These are phyloP conservation scores for Tinamus major DNA, from an alignment of 2,797 vertebrate genomes.

Conservation along the genomic window DNA sequence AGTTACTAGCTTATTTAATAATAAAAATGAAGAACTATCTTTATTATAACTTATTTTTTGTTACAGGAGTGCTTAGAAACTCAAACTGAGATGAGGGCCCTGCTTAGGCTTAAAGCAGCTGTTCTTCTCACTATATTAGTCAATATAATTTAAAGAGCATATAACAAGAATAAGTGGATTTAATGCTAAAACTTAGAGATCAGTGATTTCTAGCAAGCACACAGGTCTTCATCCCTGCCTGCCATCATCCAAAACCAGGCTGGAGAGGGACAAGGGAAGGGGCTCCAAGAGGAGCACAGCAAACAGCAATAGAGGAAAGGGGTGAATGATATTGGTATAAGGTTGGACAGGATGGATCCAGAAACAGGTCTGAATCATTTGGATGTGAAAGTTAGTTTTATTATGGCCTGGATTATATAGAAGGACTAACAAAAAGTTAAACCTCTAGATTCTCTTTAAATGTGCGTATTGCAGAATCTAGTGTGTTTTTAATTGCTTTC, in stretches of 20 bases:
- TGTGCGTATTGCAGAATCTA: neutral
- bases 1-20: rapidly evolving
- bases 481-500: rapidly evolving
- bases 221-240: neutral
- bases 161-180: rapidly evolving
- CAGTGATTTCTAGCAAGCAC: neutral
- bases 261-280: neutral
- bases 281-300: neutral
- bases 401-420: neutral
- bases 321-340: rapidly evolving
- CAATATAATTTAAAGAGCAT: rapidly evolving
- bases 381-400: rapidly evolving
- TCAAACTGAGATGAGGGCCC: neutral
- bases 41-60: neutral
- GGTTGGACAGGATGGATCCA: neutral
- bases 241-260: neutral
- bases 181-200: rapidly evolving
- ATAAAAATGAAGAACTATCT: rapidly evolving
- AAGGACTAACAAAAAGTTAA: neutral
- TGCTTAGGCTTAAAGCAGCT: neutral
- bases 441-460: neutral
- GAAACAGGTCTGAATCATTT: rapidly evolving
- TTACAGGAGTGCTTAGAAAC: neutral
- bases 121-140: neutral
- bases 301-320: neutral